Evolutionary conservation across 2,113 vertebrate genomes (phyloP), one percentile per base, ranked within the genome.

Genomic region (Mobula birostris): DNA sequence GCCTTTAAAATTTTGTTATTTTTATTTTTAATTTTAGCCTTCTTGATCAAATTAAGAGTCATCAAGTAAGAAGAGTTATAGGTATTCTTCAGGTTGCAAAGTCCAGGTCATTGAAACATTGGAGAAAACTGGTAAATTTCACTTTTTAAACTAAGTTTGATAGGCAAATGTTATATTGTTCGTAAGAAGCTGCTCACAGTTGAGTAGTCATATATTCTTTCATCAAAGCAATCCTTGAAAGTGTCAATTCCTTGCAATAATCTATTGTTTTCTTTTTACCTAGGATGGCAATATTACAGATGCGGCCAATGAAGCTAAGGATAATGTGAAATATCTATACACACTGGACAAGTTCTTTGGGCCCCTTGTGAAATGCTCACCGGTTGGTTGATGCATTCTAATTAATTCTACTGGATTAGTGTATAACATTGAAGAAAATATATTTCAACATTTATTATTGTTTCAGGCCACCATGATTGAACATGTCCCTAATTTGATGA

Each of bases 221-320:
- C 90, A 48, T 66, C 4, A 72, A 70, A 12, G 3, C 29, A 32
- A 15, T 94, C 40, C 78, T 95, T 80, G 94, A 94, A 95, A 36
- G 48, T 94, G 79, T 17, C 61, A 95, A 66, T 27, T 94, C 27
- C 94, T 94, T 94, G 32, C 7, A 56, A 0, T 94, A 76, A 85
- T 82, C 78, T 27, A 68, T 40, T 70, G 2, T 94, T 24, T 17
- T 94, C 56, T 94, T 76, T 0, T 14, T 90, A 2, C 1, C 94
- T 85, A 98, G 97, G 97, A 98, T 94, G 66, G 95, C 58, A 96
- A 95, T n/a, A 95, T 98, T 95, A 98, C 98, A 0, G 85, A 95
- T 61, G 97, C 97, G 94, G 96, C 97, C 11, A 98, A 98, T 95
- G 97, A 98, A 95, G 98, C 97, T 27, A 98, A 98, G 94, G 97